Base-by-base conservation (phyloP, 2,797 vertebrate genomes). In the Astyanax mexicanus region DNA sequence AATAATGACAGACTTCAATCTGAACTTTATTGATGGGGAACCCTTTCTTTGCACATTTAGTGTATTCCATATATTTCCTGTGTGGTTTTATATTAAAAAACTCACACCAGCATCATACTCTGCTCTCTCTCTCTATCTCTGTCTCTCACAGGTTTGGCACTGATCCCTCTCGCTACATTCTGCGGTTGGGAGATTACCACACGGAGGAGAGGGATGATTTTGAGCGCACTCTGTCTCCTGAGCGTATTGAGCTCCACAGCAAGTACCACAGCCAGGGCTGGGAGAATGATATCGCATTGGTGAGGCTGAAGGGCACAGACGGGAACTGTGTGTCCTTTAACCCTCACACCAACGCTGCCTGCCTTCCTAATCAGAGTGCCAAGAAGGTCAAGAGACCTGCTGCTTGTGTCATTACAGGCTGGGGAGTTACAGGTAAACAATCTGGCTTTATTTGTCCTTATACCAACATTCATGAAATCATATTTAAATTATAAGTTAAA, bases 281-380 rank as follows among this genome's bases (percentile, higher is more conserved):
- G 75, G 95, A 95, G 72, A 91, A 97, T 1, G 95, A 96, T 80
- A 95, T 97, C n/a, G 95, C 95, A 51, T 86, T 97, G 82, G 85
- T 97, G 45, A 89, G 89, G 57, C 86, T 96, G 75, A 89, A 88
- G 73, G 95, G 95, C 81, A 90, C 89, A 9, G 92, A 94, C 54
- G 93, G 88, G 1, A 92, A 86, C 75, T 96, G 95, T 42, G 89
- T 96, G 77, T 87, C 93, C 12, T 96, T 95, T 86, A 95, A 93
- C 86, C 93, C 72, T 49, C 94, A 95, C 0, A 92, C 95, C 5
- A 90, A 89, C n/a, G 90, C 95, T 0, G 85, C 94, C 75, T 97
- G 95, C 87, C 88, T 97, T 66, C 95, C 95, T 0, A 70, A 84
- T 70, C 58, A 58, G 0, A 81, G 86, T 9, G 88, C 83, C 82